phyloP scores from a whole-genome alignment of 2,888 invertebrate genomes.

The Hololepta plana region DNA sequence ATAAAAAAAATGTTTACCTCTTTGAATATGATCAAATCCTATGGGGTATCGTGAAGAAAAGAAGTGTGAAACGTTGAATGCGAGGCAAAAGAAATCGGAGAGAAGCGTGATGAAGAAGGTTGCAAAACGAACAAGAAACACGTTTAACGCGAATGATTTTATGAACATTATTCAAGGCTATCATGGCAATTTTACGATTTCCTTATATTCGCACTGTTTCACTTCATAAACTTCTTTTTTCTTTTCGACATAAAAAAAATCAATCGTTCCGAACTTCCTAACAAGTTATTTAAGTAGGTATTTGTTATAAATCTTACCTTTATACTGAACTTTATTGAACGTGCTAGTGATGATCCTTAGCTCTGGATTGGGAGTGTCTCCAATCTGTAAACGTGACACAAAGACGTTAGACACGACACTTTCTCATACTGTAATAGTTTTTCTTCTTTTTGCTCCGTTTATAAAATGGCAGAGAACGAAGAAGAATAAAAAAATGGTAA shows the following conservation, averaged over 20 bases:
- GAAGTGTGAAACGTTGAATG: too few relatives aligned
- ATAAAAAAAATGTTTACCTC: too few relatives aligned
- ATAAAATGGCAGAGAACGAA: too few relatives aligned
- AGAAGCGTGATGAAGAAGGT: too few relatives aligned
- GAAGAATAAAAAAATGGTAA: too few relatives aligned
- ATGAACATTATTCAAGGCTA: too few relatives aligned
- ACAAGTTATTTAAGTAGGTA: constrained; percentile 1
- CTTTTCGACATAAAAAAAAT: background rate
- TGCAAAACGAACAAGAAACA: too few relatives aligned
- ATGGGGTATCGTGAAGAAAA: too few relatives aligned
- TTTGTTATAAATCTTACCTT: constrained; percentile 41
- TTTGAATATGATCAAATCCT: too few relatives aligned
- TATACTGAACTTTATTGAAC: constrained; percentile 68
- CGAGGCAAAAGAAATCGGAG: too few relatives aligned
- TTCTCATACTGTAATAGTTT: constrained; percentile 9
- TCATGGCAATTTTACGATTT: background rate
- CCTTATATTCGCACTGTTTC: background rate
- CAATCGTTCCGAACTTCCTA: background rate
- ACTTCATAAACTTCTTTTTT: background rate
- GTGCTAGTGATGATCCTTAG: constrained; percentile 72
- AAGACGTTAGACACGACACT: constrained; percentile 10
- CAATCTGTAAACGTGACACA: constrained; percentile 43
- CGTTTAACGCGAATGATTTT: too few relatives aligned
- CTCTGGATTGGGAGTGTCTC: constrained; percentile 72
- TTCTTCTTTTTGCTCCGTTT: too few relatives aligned